Conservation (phyloP, 2,888 invertebrate species). For the Lobophora halterata region DNA sequence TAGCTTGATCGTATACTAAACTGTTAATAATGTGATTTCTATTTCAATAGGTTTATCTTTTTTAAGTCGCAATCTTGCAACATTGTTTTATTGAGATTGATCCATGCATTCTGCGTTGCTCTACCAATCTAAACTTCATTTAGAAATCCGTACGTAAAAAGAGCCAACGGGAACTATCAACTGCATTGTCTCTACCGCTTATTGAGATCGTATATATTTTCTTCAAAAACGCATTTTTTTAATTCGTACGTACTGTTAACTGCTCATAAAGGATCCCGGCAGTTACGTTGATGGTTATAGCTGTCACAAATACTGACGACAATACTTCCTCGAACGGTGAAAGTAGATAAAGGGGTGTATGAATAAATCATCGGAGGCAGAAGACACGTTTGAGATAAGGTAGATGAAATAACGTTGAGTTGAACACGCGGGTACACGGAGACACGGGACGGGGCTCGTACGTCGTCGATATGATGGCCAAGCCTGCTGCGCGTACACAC, state of each 20-base stretch:
- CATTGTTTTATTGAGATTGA: neutral
- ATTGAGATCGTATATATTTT: slow-evolving; percentile 27
- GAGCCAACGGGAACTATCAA: slow-evolving; percentile 10
- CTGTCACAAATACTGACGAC: slow-evolving; percentile 57
- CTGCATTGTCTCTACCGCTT: slow-evolving; percentile 10
- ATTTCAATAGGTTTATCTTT: slow-evolving; percentile 5
- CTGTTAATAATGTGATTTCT: slow-evolving; percentile 10
- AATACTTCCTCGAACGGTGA: slow-evolving; percentile 58
- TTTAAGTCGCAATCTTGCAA: neutral
- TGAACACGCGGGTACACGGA: slow-evolving; percentile 54
- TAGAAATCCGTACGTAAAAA: slow-evolving; percentile 1
- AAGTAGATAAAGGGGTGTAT: slow-evolving; percentile 52
- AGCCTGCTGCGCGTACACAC: slow-evolving; percentile 43
- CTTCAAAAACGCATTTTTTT: slow-evolving; percentile 27
- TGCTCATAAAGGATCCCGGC: slow-evolving; percentile 33
- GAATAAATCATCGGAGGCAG: slow-evolving; percentile 66
- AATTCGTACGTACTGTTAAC: slow-evolving; percentile 33
- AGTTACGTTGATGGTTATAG: slow-evolving; percentile 51
- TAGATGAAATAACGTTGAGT: slow-evolving; percentile 59
- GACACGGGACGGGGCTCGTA: slow-evolving; percentile 38
- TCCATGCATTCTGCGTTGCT: too few species aligned
- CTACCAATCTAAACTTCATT: too few species aligned
- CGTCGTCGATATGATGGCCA: slow-evolving; percentile 42
- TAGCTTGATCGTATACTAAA: slow-evolving; percentile 31
- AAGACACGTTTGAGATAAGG: slow-evolving; percentile 63